A percentile compares a stretch with the other conserved stretches of the same genome.
Evolutionary conservation across 2,888 invertebrate genomes (phyloP).

Genomic region (Corbicula japonica): DNA sequence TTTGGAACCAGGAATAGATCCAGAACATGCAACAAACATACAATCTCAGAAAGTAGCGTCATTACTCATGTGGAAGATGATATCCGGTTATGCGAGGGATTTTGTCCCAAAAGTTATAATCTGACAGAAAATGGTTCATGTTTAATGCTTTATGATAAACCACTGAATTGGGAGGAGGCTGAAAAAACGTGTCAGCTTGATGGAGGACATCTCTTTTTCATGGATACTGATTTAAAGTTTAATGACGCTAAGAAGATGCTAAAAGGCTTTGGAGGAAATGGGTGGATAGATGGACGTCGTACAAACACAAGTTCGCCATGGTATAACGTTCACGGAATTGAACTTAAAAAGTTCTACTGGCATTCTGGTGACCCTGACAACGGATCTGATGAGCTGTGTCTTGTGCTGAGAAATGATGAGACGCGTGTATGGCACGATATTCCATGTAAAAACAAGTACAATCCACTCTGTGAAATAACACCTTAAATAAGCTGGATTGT

Average conservation of each 20-base stretch:
- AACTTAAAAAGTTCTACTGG: neutral
- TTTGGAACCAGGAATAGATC: conserved; percentile 8
- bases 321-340: conserved; percentile 1
- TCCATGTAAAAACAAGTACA: too few species aligned
- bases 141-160: neutral
- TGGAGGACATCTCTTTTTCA: conserved; percentile 21
- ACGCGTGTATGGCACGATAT: too few species aligned
- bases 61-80: too few species aligned
- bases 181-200: conserved; percentile 13
- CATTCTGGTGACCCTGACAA: neutral
- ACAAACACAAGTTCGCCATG: conserved; percentile 14
- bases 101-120: conserved; percentile 14
- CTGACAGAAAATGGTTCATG: conserved; percentile 26
- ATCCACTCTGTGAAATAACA: too few species aligned
- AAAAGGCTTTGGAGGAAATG: neutral
- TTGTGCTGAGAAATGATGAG: neutral
- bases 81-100: conserved; percentile 18
- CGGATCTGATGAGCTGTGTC: neutral
- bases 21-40: neutral
- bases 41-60: too few species aligned
- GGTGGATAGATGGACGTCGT: conserved; percentile 18
- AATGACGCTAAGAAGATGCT: conserved; percentile 1
- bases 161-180: neutral
- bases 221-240: conserved; percentile 11
- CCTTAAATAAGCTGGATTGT: too few species aligned